Conservation (phyloP, 2,113 vertebrate species). For the Taxidea taxus region DNA sequence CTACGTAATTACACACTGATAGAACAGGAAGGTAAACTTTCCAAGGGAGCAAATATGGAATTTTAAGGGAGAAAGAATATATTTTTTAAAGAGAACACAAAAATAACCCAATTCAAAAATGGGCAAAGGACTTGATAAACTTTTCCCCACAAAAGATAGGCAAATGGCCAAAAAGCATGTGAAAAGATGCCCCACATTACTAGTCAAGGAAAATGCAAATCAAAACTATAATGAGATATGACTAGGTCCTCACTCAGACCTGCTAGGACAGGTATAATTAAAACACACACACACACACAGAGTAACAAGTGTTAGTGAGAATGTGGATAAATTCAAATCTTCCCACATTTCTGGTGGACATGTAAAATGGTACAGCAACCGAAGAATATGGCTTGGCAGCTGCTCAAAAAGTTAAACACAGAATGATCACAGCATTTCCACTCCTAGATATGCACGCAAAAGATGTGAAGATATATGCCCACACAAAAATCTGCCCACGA, state of each 20-base stretch:
- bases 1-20: background rate
- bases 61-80: background rate
- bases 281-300: background rate
- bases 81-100: background rate
- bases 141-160: background rate
- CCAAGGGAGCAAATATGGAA: background rate
- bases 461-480: background rate
- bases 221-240: background rate
- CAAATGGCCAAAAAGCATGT: background rate
- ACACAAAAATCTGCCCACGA: background rate
- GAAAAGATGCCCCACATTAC: background rate
- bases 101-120: background rate
- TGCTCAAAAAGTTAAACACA: background rate
- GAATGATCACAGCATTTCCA: background rate
- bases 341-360: background rate
- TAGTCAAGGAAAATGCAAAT: background rate
- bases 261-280: background rate
- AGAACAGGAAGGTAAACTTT: background rate
- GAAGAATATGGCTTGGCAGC: background rate
- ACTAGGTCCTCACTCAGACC: background rate
- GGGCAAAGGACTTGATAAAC: background rate
- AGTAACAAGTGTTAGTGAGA: background rate
- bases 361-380: background rate
- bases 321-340: background rate
- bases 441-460: background rate